Base-by-base conservation (phyloP, 2,797 vertebrate species). In the Chaenodraco wilsoni region DNA sequence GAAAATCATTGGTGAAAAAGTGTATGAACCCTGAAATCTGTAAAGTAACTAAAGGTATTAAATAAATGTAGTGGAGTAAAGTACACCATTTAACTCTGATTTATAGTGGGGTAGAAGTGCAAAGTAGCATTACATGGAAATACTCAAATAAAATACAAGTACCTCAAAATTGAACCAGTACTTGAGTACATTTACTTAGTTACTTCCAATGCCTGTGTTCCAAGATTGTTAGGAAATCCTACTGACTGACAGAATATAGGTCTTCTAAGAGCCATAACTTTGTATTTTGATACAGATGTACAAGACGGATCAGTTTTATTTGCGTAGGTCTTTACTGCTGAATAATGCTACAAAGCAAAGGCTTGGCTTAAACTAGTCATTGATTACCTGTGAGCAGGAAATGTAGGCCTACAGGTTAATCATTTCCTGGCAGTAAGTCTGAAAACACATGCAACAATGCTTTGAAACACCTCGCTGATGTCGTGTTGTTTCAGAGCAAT, bases 361-460 rank as follows among this genome's bases (percentile, higher is more conserved):
- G 70, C 33, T 52, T 67, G 19, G 23, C 12, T 60, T 27, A 16
- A 60, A 54, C 52, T 58, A 17, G 89, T 92, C 88, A 91, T 92
- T 93, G 19, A 90, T 91, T 89, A 57, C 17, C 57, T 67, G 12
- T 19, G 23, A 83, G n/a, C 74, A 89, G 90, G 88, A 91, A 89
- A 69, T 82, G 9, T 15, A 3, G 14, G 1, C 2, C 50, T n/a
- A 8, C 48, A n/a, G 82, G 92, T 94, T 94, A 94, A 94, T 92
- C 1, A 88, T 90, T 84, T 67, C 19, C 23, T 5, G 11, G 50
- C 76, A 45, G 31, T n/a, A 55, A 40, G 8, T 15, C 1, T 40
- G 17, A 44, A 17, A 37, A 9, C 33, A 37, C 7, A 9, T 7
- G 33, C 48, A 65, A 27, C 5, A n/a, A 4, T 12, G 9, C 40